Evolutionary conservation across 2,888 invertebrate genomes (phyloP), one percentile per base, ranked within the genome.

Genomic region (Athalia circularis): DNA sequence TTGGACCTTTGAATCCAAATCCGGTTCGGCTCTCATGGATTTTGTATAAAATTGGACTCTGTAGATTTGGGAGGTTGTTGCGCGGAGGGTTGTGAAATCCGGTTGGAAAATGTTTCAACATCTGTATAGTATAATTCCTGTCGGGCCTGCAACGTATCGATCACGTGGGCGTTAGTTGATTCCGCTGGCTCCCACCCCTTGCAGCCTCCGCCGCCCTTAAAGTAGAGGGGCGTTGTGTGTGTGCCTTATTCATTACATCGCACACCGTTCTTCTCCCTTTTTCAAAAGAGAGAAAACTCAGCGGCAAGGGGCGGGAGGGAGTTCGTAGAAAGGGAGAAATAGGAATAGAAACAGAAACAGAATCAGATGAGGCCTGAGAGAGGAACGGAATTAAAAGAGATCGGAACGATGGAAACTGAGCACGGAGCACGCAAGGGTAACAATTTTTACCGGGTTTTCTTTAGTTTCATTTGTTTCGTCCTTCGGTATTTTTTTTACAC

Each of bases 111-210:
- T 47, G 47, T 64, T 74, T 57, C 62, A 6, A 6, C 54, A 50
- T 72, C 15, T 54, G 29, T 29, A 29, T 7, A 48, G 7, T 54
- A 54, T 45, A 72, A 57, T 64, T 47, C 50, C 62, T 54, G 62
- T 72, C 48, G 77, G 43, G 72, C 65, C 77, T 74, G 78, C 72
- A 64, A 64, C 65, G 77, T 82, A 83, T 82, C 80, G 82, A 83
- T 82, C 80, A 83, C 79, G 77, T 77, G 81, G 80, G 64, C 54
- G 74, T 72, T 74, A 78, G 78, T 78, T 78, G 78, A 78, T 78
- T 78, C 78, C 72, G 78, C 64, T 48, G 47, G 68, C 52, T 54
- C 45, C 57, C 43, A 54, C 43, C 68, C 68, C 68, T 57, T 48
- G 59, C 72, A n/a, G 29, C 62, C 61, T 43, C 48, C 48, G 9